phyloP scores from a whole-genome alignment of 2,797 vertebrate genomes.

The Morelia viridis region DNA sequence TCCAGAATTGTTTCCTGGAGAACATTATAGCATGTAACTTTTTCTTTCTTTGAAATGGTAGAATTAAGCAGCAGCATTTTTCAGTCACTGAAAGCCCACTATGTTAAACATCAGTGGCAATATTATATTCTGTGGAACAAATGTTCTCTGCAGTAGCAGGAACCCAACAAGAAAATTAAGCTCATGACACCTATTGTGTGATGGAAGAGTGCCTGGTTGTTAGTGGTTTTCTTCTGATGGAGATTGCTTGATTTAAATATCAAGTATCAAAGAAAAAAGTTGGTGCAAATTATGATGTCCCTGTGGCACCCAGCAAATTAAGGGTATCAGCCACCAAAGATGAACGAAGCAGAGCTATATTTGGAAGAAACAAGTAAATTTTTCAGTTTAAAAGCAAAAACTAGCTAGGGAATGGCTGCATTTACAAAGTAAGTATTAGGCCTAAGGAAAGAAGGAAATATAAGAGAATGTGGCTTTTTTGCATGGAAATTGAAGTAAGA shows the following conservation, averaged over 20 bases:
- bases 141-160: neutral
- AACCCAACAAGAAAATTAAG: neutral
- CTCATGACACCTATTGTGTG: neutral
- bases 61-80: neutral
- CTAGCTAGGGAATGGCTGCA: neutral
- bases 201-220: neutral
- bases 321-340: slow-evolving; percentile 19
- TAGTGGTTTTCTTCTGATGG: neutral
- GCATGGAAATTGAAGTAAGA: neutral
- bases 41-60: neutral
- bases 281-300: slow-evolving; percentile 13
- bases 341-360: neutral
- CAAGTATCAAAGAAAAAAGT: slow-evolving; percentile 3
- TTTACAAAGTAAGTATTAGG: neutral
- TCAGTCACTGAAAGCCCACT: neutral
- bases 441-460: neutral
- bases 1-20: neutral
- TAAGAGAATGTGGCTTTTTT: neutral
- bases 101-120: neutral
- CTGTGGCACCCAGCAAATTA: slow-evolving; percentile 25
- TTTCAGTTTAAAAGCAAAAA: neutral
- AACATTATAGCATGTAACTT: neutral
- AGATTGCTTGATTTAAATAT: slow-evolving; percentile 17
- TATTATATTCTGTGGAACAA: neutral
- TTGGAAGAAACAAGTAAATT: neutral